phyloP scores from a whole-genome alignment of 2,113 vertebrate genomes.

The Amblyornis subalaris region DNA sequence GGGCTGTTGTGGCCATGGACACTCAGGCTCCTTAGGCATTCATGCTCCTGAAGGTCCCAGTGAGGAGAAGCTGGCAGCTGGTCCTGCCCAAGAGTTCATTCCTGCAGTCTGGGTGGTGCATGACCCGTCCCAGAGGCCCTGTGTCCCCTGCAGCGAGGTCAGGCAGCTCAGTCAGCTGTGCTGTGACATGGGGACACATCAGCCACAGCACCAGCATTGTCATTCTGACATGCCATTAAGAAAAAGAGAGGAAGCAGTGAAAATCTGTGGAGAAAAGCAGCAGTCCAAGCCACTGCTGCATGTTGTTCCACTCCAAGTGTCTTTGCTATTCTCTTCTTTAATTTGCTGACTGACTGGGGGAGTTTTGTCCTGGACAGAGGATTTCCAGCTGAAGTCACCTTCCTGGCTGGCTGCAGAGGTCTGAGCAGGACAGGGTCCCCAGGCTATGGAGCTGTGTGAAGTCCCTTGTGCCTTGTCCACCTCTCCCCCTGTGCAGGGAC shows the following conservation, averaged over 20 bases:
- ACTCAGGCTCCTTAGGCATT: not conserved
- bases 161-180: not conserved
- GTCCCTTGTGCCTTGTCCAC: not conserved
- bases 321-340: not conserved
- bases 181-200: not conserved
- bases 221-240: not conserved
- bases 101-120: rapidly evolving
- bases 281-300: not conserved
- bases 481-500: not conserved
- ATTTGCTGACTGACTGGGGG: not conserved
- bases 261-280: not conserved
- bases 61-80: not conserved
- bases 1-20: not conserved
- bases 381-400: not conserved
- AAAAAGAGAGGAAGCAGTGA: not conserved
- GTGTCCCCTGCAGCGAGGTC: not conserved
- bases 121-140: not conserved
- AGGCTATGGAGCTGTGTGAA: not conserved
- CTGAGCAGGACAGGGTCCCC: not conserved
- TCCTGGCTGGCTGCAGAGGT: not conserved
- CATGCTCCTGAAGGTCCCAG: not conserved
- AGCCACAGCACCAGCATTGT: not conserved
- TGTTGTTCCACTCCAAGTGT: not conserved
- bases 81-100: not conserved
- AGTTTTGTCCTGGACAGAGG: not conserved